Base-by-base conservation (phyloP, 2,113 vertebrate genomes). In the Heloderma charlesbogerti region DNA sequence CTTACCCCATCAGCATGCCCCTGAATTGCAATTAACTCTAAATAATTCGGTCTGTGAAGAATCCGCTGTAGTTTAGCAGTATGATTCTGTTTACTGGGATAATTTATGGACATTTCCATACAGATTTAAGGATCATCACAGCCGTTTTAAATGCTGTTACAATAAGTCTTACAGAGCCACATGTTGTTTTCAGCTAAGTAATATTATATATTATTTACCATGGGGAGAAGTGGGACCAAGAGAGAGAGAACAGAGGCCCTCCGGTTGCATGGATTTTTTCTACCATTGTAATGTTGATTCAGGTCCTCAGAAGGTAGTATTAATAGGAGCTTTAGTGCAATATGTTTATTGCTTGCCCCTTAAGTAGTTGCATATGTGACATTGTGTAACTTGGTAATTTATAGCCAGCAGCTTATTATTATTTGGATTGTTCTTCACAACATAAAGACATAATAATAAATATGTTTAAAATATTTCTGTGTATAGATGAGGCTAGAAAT, bases 211-310 rank as follows among this genome's bases (percentile, higher is more conserved):
- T 91, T 1, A 57, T 75, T 87, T 75, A 57, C 51, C 43, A 22
- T 71, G 91, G n/a, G 45, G 71, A 16, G 31, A 3, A 90, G 75
- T 6, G 37, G 20, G n/a, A n/a, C n/a, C n/a, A n/a, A n/a, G n/a
- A 37, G 43, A 93, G 91, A 40, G 86, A 25, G n/a, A 69, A n/a
- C 43, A 90, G 87, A 37, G 60, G 5, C 0, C 60, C 82, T 69
- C 87, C 90, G 48, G 29, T 9, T 94, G 89, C 31, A 1, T 0
- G 1, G n/a, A 4, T 31, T n/a, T 91, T 96, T 91, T 20, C 85
- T 88, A 80, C 63, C 10, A 29, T 4, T 0, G 81, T 77, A 40
- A n/a, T 31, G 8, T 10, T 83, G 89, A 69, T 85, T 60, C 75
- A 86, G 71, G 60, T 94, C 60, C 27, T 57, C 45, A 84, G 34